phyloP scores from a whole-genome alignment of 2,113 vertebrate genomes.

The Cygnus buccinator region DNA sequence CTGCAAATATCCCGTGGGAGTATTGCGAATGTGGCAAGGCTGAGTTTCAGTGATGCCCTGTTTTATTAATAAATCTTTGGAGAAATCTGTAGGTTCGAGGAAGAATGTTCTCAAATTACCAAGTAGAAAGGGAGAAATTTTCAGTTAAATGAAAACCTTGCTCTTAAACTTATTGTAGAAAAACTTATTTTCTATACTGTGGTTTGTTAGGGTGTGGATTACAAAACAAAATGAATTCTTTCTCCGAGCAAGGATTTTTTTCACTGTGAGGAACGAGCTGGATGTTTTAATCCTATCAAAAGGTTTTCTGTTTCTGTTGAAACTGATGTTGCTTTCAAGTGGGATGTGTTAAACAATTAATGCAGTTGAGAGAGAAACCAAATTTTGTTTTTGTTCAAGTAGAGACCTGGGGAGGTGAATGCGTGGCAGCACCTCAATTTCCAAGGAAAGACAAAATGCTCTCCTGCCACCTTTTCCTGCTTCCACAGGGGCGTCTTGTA shows the following conservation, averaged over 20 bases:
- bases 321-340: neutral
- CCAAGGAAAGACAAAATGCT: neutral
- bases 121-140: neutral
- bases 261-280: neutral
- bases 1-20: neutral
- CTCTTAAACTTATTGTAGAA: neutral
- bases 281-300: neutral
- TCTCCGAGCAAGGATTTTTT: neutral
- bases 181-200: neutral
- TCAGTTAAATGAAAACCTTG: neutral
- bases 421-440: neutral
- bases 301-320: neutral
- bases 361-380: neutral
- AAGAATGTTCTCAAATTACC: neutral
- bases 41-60: constrained; percentile 19
- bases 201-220: neutral
- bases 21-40: neutral
- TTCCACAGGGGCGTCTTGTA: neutral
- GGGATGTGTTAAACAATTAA: neutral
- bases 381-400: neutral
- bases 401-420: neutral
- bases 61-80: constrained; percentile 51
- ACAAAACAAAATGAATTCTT: neutral
- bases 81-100: neutral
- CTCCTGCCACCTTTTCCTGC: neutral